A percentile compares a stretch with the other conserved stretches of the same genome.
Evolutionary conservation across 2,888 invertebrate genomes (phyloP).

Genomic region (Conchocele bisecta): DNA sequence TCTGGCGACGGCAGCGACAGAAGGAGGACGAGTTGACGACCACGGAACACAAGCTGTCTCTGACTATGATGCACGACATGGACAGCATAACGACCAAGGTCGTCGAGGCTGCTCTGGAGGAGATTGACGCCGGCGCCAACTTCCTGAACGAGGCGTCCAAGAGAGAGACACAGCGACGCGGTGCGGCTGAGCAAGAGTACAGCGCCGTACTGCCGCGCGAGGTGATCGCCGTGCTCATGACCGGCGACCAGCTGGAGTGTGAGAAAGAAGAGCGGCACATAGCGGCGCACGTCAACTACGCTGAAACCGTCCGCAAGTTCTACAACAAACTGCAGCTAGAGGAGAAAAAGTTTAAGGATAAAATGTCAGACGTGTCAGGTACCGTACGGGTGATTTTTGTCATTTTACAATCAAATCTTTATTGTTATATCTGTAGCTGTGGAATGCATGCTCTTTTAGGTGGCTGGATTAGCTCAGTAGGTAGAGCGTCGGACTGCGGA

Average conservation of each 20-base stretch:
- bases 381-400: too few relatives aligned
- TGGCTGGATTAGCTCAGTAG: too few relatives aligned
- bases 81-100: slow-evolving; percentile 68
- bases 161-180: slow-evolving; percentile 75
- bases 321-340: slow-evolving; percentile 76
- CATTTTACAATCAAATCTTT: too few relatives aligned
- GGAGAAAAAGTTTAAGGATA: slow-evolving; percentile 76
- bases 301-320: slow-evolving; percentile 75
- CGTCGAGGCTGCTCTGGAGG: slow-evolving; percentile 61
- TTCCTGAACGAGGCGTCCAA: slow-evolving; percentile 72
- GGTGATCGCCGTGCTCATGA: slow-evolving; percentile 75
- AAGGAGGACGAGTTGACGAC: slow-evolving; percentile 73
- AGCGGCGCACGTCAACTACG: slow-evolving; percentile 72
- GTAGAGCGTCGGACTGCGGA: too few relatives aligned
- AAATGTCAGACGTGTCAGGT: slow-evolving; percentile 73
- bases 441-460: too few relatives aligned
- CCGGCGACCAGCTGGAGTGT: slow-evolving; percentile 71
- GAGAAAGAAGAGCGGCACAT: slow-evolving; percentile 73
- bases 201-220: slow-evolving; percentile 75
- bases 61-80: slow-evolving; percentile 69
- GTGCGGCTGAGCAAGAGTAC: slow-evolving; percentile 76
- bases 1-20: slow-evolving; percentile 79
- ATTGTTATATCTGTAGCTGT: too few relatives aligned
- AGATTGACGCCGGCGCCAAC: slow-evolving; percentile 67
- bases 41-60: slow-evolving; percentile 70